Evolutionary conservation across 2,888 invertebrate species (phyloP).

Genomic region (Ectemnius continuus): DNA sequence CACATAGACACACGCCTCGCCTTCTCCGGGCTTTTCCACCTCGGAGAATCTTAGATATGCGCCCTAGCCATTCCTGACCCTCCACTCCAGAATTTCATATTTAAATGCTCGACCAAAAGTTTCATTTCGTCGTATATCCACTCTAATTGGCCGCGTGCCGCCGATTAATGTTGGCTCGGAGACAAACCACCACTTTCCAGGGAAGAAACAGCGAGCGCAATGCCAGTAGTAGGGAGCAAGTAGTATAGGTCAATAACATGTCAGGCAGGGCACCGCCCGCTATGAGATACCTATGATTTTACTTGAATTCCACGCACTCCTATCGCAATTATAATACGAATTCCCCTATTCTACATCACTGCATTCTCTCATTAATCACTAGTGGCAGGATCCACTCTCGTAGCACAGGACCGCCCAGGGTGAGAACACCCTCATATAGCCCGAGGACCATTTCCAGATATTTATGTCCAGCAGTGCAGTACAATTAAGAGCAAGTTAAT

Average conservation of each 20-base stretch:
- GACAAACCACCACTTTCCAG: constrained; percentile 29
- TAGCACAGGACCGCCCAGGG: no score
- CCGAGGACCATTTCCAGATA: neutral
- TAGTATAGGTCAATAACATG: no score
- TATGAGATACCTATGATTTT: no score
- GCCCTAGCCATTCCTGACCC: constrained; percentile 53
- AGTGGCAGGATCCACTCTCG: no score
- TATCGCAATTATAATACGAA: no score
- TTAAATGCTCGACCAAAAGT: constrained; percentile 66
- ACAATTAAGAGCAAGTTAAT: constrained; percentile 3
- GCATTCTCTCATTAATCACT: no score
- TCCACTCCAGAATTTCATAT: constrained; percentile 65
- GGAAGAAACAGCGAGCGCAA: constrained; percentile 1
- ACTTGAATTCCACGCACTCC: no score
- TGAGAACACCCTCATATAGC: neutral
- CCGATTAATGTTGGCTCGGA: constrained; percentile 37
- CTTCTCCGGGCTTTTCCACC: constrained; percentile 54
- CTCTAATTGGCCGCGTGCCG: constrained; percentile 66
- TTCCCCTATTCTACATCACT: no score
- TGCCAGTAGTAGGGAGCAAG: no score
- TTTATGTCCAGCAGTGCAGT: neutral
- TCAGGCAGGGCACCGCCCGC: no score
- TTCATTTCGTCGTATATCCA: constrained; percentile 59
- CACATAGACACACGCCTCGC: constrained; percentile 39
- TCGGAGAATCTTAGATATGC: constrained; percentile 69